phyloP scores from a whole-genome alignment of 1,140 invertebrate species.

The Saccostrea glomerata region DNA sequence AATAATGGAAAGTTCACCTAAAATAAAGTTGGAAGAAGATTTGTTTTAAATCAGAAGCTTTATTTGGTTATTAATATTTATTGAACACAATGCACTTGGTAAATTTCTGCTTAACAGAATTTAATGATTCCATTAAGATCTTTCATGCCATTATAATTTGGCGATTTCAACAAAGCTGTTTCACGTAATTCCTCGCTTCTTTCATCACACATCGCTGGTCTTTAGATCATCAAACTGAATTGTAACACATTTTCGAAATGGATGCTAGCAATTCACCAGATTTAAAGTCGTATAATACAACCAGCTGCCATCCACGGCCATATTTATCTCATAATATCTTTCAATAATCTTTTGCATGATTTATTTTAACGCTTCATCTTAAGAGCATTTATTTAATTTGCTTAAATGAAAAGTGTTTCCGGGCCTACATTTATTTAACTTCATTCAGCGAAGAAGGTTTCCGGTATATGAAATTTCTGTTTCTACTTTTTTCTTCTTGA shows the following conservation, averaged over 20 bases:
- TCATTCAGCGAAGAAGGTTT: too few species aligned
- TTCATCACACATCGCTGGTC: background rate
- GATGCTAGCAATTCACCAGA: background rate
- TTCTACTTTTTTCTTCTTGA: background rate
- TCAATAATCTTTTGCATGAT: conserved; percentile 18
- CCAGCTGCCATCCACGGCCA: background rate
- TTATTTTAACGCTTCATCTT: conserved; percentile 20
- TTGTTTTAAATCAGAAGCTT: background rate
- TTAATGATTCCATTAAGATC: background rate
- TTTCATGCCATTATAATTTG: background rate
- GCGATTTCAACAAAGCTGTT: background rate
- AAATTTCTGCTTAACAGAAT: background rate
- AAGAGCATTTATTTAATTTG: conserved; percentile 8
- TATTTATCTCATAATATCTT: background rate
- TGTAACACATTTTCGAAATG: conserved; percentile 25
- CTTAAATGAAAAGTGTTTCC: background rate
- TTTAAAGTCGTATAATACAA: background rate
- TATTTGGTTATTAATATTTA: background rate
- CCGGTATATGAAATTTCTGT: too few species aligned
- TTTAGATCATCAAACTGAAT: background rate
- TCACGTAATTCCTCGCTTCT: background rate
- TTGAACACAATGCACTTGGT: background rate
- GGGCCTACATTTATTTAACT: background rate
- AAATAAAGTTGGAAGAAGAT: too few species aligned
- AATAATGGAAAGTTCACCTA: too few species aligned